Base-by-base conservation (phyloP, 2,797 vertebrate genomes). In the Sus cebifrons region DNA sequence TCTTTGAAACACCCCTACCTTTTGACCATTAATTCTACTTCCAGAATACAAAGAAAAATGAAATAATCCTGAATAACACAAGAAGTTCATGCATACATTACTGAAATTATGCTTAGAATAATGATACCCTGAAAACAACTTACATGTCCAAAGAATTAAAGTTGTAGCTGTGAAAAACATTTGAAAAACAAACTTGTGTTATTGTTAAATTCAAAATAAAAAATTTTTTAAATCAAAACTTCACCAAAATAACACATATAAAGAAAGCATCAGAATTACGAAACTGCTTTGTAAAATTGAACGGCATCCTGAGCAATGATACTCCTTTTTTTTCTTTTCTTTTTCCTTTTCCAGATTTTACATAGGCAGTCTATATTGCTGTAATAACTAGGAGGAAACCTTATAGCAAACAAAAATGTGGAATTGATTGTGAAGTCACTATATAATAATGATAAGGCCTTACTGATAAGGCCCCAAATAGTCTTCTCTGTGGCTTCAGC, bases 21-120 rank as follows among this genome's bases (percentile, higher is more conserved):
- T 91, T 96, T 96, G 84, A 94, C 84, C 27, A 78, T 81, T 89
- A 91, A 64, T 92, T 85, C 70, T 85, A 73, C 78, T 91, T 95
- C 36, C 20, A 95, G 79, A 36, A 86, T 68, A 83, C 77, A 97
- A 77, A 85, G 68, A 64, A 83, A 89, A 82, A 70, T 65, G n/a
- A 73, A 86, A 56, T 83, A 70, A 90, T 68, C 60, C 32, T 78
- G 67, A 77, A 20, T 77, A 95, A 84, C 82, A 82, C 3, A 78
- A 25, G 20, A 89, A 95, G 67, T 94, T 86, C 20, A 68, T 65
- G 15, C 49, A 67, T 29, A 82, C 52, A 23, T 49, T 23, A 36
- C 62, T 90, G 54, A 95, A 92, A 92, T 78, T 23, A 62, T 14
- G 14, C 23, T 84, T 62, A 62, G 4, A 25, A 58, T 56, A 62